A percentile compares a stretch with the other conserved stretches of the same genome.
Evolutionary conservation across 2,113 vertebrate species (phyloP).

Genomic region (Leiothrix lutea): DNA sequence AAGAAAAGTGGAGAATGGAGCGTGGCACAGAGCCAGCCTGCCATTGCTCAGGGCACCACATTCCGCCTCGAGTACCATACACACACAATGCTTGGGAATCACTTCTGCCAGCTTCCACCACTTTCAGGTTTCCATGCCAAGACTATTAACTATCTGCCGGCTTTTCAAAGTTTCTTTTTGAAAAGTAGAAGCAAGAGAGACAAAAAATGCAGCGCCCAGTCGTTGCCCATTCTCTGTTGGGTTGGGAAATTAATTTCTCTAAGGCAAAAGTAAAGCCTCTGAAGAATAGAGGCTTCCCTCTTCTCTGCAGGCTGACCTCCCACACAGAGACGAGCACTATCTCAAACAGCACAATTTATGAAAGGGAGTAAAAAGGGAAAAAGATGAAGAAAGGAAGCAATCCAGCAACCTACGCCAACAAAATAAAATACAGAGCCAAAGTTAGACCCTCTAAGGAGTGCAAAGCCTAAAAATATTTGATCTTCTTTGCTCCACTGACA

Average conservation of each 20-base stretch:
- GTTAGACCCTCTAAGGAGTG: not conserved
- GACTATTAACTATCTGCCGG: not conserved
- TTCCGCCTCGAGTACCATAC: not conserved
- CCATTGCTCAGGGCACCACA: constrained; percentile 31
- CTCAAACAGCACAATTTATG: not conserved
- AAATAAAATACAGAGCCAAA: not conserved
- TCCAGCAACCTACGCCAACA: not conserved
- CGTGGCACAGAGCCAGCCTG: not conserved
- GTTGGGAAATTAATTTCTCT: not conserved
- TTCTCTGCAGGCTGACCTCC: not conserved
- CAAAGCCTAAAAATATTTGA: constrained; percentile 23
- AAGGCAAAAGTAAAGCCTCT: not conserved
- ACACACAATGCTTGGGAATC: not conserved
- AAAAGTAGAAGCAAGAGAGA: not conserved
- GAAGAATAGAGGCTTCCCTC: not conserved
- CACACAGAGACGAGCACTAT: not conserved
- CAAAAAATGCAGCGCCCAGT: accelerated
- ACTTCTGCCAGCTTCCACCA: constrained; percentile 22
- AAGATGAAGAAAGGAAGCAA: not conserved
- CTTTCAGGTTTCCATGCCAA: not conserved
- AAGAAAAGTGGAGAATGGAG: constrained; percentile 17
- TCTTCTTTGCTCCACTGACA: not conserved
- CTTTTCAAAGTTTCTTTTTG: not conserved
- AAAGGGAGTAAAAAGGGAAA: not conserved
- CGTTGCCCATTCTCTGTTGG: not conserved